These are phyloP conservation scores for Spheniscus humboldti DNA, from an alignment of 2,797 vertebrate species.

Conservation along the genomic window DNA sequence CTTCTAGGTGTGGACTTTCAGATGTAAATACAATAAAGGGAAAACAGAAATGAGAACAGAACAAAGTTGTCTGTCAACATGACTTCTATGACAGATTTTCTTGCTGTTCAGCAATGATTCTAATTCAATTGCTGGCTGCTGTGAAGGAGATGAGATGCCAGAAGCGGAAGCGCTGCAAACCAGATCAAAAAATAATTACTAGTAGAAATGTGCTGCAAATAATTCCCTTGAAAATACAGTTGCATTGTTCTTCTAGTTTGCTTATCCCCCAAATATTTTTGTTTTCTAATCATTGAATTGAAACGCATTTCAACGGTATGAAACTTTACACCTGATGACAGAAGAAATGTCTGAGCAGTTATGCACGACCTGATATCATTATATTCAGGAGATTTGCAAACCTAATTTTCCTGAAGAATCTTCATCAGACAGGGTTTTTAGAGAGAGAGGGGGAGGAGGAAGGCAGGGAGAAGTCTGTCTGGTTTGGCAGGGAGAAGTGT, in stretches of 20 bases:
- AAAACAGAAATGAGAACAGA: conserved; percentile 49
- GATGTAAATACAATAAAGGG: conserved; percentile 53
- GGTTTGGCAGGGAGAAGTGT: neutral
- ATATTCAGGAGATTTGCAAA: conserved; percentile 2
- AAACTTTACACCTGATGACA: neutral
- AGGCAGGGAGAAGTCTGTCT: neutral
- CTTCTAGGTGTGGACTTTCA: conserved; percentile 40
- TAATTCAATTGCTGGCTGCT: conserved; percentile 70
- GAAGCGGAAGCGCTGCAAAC: conserved; percentile 63
- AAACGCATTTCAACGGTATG: neutral
- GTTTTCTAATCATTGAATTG: conserved; percentile 16
- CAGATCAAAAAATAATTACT: conserved; percentile 70
- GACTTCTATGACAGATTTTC: conserved; percentile 65
- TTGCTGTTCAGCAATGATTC: conserved; percentile 64
- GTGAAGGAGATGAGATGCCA: conserved; percentile 71
- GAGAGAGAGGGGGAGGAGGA: neutral
- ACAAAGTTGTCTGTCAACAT: conserved; percentile 64
- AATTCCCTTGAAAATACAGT: conserved; percentile 52
- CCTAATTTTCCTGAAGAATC: conserved; percentile 13
- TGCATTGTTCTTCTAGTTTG: conserved; percentile 20
- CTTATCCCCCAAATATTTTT: conserved; percentile 38
- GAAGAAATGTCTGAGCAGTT: neutral
- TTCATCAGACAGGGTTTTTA: neutral
- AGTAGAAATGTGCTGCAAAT: conserved; percentile 59
- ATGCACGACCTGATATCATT: neutral